Percentiles rank a stretch among this genome's conserved stretches.
Evolutionary conservation across 2,797 vertebrate genomes (phyloP).

Genomic region (Epinephelus malabaricus): DNA sequence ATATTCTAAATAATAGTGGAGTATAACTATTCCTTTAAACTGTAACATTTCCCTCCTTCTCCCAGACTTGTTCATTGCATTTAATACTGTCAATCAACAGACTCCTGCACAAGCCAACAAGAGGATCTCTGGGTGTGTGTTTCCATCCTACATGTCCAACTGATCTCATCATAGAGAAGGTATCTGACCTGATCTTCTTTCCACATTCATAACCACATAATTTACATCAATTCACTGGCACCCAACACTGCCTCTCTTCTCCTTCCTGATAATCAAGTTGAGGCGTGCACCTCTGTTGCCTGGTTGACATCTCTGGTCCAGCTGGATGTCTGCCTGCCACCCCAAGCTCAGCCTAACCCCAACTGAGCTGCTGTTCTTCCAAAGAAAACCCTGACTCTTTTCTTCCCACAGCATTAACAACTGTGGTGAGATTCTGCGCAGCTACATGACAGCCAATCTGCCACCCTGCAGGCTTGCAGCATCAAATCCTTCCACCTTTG

Average conservation of each 20-base stretch:
- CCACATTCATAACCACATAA: slow-evolving; percentile 16
- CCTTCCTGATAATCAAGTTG: slow-evolving; percentile 23
- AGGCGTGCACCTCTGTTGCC: slow-evolving; percentile 15
- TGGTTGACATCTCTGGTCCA: slow-evolving; percentile 11
- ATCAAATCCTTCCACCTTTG: slow-evolving; percentile 16
- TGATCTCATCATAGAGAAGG: background rate
- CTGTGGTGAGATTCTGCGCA: slow-evolving; percentile 4
- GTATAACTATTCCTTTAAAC: background rate
- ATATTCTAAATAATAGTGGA: too few relatives aligned
- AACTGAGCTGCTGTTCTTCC: slow-evolving; percentile 12
- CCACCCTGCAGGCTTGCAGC: background rate
- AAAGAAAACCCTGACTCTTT: slow-evolving; percentile 7
- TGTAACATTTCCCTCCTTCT: background rate
- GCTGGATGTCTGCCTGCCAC: slow-evolving; percentile 24
- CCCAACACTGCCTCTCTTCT: slow-evolving; percentile 5
- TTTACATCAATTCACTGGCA: slow-evolving; percentile 11
- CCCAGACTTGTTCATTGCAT: background rate
- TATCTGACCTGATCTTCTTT: slow-evolving; percentile 15
- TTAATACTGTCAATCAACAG: background rate
- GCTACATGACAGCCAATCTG: slow-evolving; percentile 29
- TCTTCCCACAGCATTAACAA: slow-evolving; percentile 12
- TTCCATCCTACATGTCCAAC: background rate
- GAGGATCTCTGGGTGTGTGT: slow-evolving; percentile 1
- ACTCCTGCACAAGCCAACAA: background rate
- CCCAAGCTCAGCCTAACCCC: slow-evolving; percentile 24